Percentiles rank a stretch among this genome's conserved stretches.
These are phyloP conservation scores for Agrilus biguttatus DNA, from an alignment of 2,888 invertebrate genomes.

Conservation along the genomic window DNA sequence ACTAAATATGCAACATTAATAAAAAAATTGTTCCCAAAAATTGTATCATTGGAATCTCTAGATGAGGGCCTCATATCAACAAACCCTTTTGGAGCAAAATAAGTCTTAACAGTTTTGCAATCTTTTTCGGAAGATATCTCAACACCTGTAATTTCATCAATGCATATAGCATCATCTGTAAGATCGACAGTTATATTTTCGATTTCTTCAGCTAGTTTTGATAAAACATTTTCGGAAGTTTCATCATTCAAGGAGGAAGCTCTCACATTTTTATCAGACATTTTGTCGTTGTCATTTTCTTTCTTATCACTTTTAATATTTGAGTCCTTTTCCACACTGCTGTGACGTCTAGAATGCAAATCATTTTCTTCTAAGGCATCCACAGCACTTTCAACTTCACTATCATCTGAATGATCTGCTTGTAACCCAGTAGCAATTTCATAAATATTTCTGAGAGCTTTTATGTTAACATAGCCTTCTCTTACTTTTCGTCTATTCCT, in stretches of 20 bases:
- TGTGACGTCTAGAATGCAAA: neutral
- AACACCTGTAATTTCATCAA: slow-evolving; percentile 7
- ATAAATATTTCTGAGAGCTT: slow-evolving; percentile 21
- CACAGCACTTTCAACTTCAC: slow-evolving; percentile 24
- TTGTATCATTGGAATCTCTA: slow-evolving; percentile 1
- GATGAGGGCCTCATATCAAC: slow-evolving; percentile 20
- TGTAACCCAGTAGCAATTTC: slow-evolving; percentile 24
- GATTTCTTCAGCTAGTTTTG: slow-evolving; percentile 3
- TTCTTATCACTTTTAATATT: too few relatives aligned
- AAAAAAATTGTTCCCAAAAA: slow-evolving; percentile 3
- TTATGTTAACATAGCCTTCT: slow-evolving; percentile 11
- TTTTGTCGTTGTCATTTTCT: too few relatives aligned
- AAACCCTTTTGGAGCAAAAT: slow-evolving; percentile 25
- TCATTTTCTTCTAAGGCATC: slow-evolving; percentile 22
- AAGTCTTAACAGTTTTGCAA: slow-evolving; percentile 11
- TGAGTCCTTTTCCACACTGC: neutral
- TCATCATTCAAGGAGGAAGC: too few relatives aligned
- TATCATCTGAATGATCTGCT: slow-evolving; percentile 17
- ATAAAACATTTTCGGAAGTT: too few relatives aligned
- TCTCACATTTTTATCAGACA: too few relatives aligned
- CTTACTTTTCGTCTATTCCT: slow-evolving; percentile 1
- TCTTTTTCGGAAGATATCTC: slow-evolving; percentile 14
- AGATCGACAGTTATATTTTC: slow-evolving; percentile 7
- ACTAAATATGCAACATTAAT: slow-evolving; percentile 1
- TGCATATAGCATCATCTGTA: slow-evolving; percentile 7